Conservation (phyloP, 2,113 vertebrate genomes). For the Ageneiosus marmoratus region DNA sequence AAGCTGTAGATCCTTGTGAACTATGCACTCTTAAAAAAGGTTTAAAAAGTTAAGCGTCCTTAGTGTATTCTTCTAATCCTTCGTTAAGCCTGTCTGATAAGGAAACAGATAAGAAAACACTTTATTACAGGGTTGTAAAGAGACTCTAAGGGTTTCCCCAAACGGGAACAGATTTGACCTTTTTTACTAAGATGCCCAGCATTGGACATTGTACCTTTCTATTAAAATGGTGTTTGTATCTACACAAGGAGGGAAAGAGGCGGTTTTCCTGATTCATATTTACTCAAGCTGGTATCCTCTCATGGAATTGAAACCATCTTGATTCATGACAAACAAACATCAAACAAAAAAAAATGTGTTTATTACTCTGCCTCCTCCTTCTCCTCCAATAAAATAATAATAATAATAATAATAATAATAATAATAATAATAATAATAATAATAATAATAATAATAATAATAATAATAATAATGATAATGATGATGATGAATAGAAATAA, state of each 20-base stretch:
- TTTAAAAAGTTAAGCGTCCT: background rate
- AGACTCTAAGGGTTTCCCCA: background rate
- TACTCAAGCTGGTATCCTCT: background rate
- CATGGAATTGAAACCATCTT: background rate
- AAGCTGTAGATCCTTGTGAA: background rate
- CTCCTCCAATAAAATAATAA: too few species aligned
- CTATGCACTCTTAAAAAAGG: background rate
- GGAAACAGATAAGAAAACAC: background rate
- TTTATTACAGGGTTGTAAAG: background rate
- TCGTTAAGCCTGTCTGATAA: background rate
- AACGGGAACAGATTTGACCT: background rate
- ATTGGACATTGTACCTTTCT: background rate
- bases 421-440: background rate
- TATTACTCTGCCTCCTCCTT: background rate
- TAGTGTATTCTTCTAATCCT: background rate
- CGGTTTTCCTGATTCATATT: background rate
- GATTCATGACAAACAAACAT: background rate
- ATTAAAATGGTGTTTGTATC: background rate
- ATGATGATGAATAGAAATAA: background rate
- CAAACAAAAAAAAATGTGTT: background rate
- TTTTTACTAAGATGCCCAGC: background rate
- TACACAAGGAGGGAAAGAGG: too few species aligned
- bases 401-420: too few species aligned
- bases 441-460: background rate
- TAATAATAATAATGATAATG: background rate